A percentile compares a stretch with the other conserved stretches of the same genome.
phyloP scores from a whole-genome alignment of 1,140 invertebrate genomes.

The Monomorium pharaonis region DNA sequence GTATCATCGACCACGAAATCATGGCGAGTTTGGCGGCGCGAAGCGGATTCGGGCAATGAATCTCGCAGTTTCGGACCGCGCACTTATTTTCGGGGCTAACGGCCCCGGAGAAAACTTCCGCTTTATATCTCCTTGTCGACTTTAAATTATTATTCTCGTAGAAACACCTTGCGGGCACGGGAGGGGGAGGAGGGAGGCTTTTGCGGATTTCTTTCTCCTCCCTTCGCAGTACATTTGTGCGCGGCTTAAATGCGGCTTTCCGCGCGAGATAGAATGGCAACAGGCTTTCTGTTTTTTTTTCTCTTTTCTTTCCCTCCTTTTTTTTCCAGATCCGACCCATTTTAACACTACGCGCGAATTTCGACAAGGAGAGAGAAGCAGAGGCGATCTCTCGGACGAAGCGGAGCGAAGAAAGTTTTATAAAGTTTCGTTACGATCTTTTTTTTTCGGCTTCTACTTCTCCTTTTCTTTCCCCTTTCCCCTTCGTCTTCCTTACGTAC shows the following conservation, averaged over 20 bases:
- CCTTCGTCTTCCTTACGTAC: not conserved
- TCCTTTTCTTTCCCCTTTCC: not conserved
- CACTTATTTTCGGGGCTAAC: slow-evolving; percentile 17
- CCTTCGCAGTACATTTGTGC: not conserved
- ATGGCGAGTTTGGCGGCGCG: not conserved
- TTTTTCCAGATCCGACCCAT: slow-evolving; percentile 11
- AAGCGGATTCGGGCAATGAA: slow-evolving; percentile 27
- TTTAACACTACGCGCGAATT: slow-evolving; percentile 33
- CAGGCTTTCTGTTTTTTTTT: not conserved
- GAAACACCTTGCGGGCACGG: not conserved
- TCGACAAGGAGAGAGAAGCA: not conserved
- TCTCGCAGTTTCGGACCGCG: not conserved
- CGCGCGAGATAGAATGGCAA: slow-evolving; percentile 12
- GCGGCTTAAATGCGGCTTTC: slow-evolving; percentile 4
- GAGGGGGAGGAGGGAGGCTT: not conserved
- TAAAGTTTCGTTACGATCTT: slow-evolving; percentile 6
- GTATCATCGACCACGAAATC: not conserved
- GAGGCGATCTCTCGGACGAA: not conserved
- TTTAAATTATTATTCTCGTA: slow-evolving; percentile 48
- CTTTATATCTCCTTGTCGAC: slow-evolving; percentile 42
- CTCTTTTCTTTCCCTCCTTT: not conserved
- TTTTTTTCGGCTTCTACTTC: not conserved
- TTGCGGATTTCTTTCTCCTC: slow-evolving; percentile 6
- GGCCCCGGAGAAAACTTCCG: slow-evolving; percentile 18
- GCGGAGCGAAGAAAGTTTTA: slow-evolving; percentile 14